A percentile compares a stretch with the other conserved stretches of the same genome.
Conservation (phyloP, 2,113 vertebrate genomes). For the Poicephalus gulielmi region DNA sequence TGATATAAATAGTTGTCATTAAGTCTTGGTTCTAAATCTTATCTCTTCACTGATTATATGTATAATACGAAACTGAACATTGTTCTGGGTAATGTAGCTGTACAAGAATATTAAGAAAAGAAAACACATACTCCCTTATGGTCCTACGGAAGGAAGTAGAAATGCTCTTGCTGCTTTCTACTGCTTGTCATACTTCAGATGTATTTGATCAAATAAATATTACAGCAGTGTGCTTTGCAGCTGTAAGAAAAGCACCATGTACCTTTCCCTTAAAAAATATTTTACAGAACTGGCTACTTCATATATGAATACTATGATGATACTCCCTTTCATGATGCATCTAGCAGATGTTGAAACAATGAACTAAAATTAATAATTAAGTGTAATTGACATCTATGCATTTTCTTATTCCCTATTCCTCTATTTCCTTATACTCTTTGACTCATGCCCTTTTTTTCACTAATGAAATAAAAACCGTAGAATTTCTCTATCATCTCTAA, state of each 20-base stretch:
- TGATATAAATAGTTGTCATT: background rate
- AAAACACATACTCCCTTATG: background rate
- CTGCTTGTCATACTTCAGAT: background rate
- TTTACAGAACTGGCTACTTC: background rate
- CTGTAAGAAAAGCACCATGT: background rate
- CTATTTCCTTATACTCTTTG: background rate
- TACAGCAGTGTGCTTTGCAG: background rate
- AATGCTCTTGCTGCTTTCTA: background rate
- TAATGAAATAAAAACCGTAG: constrained; percentile 3
- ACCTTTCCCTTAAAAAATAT: background rate
- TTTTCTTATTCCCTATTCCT: background rate
- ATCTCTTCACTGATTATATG: background rate
- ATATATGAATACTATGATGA: background rate
- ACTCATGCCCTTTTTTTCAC: background rate
- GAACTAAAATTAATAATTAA: background rate
- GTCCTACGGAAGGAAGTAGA: background rate
- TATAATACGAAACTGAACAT: background rate
- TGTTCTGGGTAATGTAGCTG: background rate
- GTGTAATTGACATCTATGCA: background rate
- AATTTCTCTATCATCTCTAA: background rate
- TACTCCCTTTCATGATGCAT: background rate
- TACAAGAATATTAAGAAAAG: background rate
- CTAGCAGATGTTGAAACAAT: background rate
- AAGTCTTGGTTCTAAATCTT: background rate
- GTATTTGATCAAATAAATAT: background rate